These are phyloP conservation scores for Clarias pachynema DNA, from an alignment of 2,797 vertebrate genomes.

Conservation along the genomic window DNA sequence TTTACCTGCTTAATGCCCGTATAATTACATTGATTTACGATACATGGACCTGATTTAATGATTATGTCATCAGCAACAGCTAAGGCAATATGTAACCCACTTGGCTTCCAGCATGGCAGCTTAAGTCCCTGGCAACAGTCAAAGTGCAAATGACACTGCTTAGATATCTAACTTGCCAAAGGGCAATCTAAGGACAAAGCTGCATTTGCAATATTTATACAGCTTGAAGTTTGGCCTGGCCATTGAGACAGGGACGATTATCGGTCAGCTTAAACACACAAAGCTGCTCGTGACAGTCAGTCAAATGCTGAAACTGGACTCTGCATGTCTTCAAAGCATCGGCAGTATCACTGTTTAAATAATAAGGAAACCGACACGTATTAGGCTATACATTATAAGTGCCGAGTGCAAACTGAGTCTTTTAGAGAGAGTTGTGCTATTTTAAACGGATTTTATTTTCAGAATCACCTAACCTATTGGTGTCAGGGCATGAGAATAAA, in stretches of 20 bases:
- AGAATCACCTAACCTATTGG: background rate
- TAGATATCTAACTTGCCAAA: conserved; percentile 41
- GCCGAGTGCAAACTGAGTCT: background rate
- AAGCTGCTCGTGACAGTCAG: conserved; percentile 11
- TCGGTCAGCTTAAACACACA: conserved; percentile 14
- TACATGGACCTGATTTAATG: background rate
- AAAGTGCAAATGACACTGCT: conserved; percentile 32
- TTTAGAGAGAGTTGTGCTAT: background rate
- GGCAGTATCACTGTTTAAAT: background rate
- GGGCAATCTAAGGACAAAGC: conserved; percentile 40
- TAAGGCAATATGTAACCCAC: conserved; percentile 22
- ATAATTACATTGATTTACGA: background rate
- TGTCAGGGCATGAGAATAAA: background rate
- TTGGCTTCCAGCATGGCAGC: conserved; percentile 21
- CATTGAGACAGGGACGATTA: conserved; percentile 25
- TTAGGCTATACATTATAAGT: background rate
- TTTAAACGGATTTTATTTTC: background rate
- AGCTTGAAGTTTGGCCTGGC: conserved; percentile 20
- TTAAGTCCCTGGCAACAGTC: conserved; percentile 30
- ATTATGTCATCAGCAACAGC: background rate
- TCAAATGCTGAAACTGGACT: conserved; percentile 18
- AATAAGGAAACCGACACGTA: conserved; percentile 18
- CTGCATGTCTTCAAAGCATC: background rate
- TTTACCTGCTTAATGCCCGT: no score
- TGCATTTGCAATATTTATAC: conserved; percentile 42